Conservation (phyloP, 2,888 invertebrate genomes). For the Pristionchus exspectatus region DNA sequence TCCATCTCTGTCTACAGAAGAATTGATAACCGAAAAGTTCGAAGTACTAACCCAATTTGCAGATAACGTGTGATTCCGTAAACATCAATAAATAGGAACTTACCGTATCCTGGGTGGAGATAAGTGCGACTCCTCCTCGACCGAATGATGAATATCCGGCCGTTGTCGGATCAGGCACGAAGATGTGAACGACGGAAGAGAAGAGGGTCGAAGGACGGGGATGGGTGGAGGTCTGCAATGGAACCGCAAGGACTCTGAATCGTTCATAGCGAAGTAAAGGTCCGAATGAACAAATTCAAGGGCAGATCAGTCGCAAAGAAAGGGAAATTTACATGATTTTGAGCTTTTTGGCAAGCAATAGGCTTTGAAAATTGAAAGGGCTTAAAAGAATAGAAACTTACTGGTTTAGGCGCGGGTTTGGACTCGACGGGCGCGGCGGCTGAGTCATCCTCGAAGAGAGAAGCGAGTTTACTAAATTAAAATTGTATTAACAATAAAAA, state of each 20-base stretch:
- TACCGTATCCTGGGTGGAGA: slow-evolving; percentile 23
- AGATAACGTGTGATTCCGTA: too few relatives aligned
- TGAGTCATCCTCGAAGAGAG: slow-evolving; percentile 39
- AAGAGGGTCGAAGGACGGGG: slow-evolving; percentile 39
- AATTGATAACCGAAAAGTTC: too few relatives aligned
- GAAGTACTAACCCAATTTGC: too few relatives aligned
- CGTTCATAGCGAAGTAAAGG: too few relatives aligned
- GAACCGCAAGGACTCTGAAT: too few relatives aligned
- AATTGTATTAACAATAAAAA: background rate
- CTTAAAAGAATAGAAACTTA: background rate
- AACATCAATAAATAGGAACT: too few relatives aligned
- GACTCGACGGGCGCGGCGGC: slow-evolving; percentile 7
- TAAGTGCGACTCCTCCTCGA: slow-evolving; percentile 37
- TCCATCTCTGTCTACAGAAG: too few relatives aligned
- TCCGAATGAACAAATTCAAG: background rate
- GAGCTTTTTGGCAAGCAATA: background rate
- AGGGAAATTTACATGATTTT: too few relatives aligned
- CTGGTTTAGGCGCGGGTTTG: slow-evolving; percentile 13
- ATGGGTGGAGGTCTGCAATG: background rate
- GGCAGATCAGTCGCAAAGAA: background rate
- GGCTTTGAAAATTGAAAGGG: background rate
- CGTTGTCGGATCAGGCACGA: background rate
- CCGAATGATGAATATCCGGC: background rate
- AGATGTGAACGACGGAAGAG: slow-evolving; percentile 47
- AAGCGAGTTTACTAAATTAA: slow-evolving; percentile 38